Base-by-base conservation (phyloP, 1,140 invertebrate genomes). In the Phenacoccus solenopsis region DNA sequence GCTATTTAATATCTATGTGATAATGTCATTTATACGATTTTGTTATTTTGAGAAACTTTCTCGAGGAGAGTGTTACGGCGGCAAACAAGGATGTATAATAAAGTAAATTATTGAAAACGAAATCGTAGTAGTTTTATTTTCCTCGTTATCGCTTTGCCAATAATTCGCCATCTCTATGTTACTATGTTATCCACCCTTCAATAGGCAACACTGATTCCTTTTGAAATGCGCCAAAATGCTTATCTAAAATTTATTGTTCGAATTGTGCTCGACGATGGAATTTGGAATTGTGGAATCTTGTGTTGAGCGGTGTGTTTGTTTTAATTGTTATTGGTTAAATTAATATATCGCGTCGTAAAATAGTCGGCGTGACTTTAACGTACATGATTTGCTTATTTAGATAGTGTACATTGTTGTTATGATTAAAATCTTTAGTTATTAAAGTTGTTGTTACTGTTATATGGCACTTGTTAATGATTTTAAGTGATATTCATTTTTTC, bases 401-500 rank as follows among this genome's bases (percentile, higher is more conserved):
- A 59, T 38, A 24, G 59, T 25, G 20, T 64, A 64, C 59, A 20
- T 3, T 24, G 59, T 64, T 64, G 20, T 64, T 64, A 64, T 64
- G 16, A 38, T 10, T 10, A 38, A 38, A 64, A 64, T 10, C 22
- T 10, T 20, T 64, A 64, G 59, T 64, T 64, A n/a, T 24, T 64
- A 24, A 64, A 64, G 22, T 64, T 64, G 59, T 64, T 64, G 59
- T 64, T 64, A 64, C 20, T 24, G 59, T 64, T 59, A 9, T 64
- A 64, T 64, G 21, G 59, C 59, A 64, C 59, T 64, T 64, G 59
- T 64, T 64, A 64, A 64, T 64, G 25, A 64, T 64, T 64, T 64
- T 25, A 25, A 25, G 25, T 64, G 25, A 64, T 64, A 64, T 1
- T 24, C 4, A 22, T 9, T 59, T 59, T 59, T 59, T 59, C 20